Percentiles rank a stretch among this genome's conserved stretches.
These are phyloP conservation scores for Chlorops oryzae DNA, from an alignment of 1,140 invertebrate genomes.

Conservation along the genomic window DNA sequence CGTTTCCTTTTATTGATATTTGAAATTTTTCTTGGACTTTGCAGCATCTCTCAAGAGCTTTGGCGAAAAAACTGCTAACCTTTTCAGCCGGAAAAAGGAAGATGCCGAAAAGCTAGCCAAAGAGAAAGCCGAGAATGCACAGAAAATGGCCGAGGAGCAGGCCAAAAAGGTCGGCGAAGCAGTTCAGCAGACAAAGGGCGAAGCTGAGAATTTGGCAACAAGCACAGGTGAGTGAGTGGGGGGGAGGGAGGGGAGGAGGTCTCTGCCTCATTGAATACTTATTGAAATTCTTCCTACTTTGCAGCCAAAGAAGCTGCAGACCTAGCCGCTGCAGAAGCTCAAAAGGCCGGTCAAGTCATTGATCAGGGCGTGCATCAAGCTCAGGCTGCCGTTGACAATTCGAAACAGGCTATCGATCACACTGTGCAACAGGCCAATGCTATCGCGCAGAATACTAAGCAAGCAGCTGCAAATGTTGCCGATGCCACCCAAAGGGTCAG, in stretches of 20 bases:
- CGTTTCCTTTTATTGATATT: too few relatives aligned
- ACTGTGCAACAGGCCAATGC: conserved; percentile 34
- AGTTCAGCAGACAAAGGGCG: conserved; percentile 49
- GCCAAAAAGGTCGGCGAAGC: conserved; percentile 55
- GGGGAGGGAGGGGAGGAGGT: background rate
- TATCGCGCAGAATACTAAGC: conserved; percentile 40
- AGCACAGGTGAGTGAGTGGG: conserved; percentile 45
- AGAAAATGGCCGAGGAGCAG: conserved; percentile 54
- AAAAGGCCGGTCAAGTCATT: conserved; percentile 40
- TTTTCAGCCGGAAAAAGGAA: conserved; percentile 59
- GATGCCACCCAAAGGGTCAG: conserved; percentile 29
- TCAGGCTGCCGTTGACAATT: conserved; percentile 33
- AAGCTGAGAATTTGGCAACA: conserved; percentile 50
- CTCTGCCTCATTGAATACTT: too few relatives aligned
- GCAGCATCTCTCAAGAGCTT: conserved; percentile 56
- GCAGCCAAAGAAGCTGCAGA: conserved; percentile 41
- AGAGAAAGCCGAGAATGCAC: conserved; percentile 53
- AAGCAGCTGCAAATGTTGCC: conserved; percentile 40
- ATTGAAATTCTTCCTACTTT: too few relatives aligned
- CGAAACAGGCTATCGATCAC: conserved; percentile 36
- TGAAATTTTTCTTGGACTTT: background rate
- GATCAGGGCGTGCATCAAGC: conserved; percentile 36
- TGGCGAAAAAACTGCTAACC: conserved; percentile 56
- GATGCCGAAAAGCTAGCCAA: conserved; percentile 54
- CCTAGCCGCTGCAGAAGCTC: conserved; percentile 37